Conservation (phyloP, 2,797 vertebrate species). For the Tiaroga cobitis region DNA sequence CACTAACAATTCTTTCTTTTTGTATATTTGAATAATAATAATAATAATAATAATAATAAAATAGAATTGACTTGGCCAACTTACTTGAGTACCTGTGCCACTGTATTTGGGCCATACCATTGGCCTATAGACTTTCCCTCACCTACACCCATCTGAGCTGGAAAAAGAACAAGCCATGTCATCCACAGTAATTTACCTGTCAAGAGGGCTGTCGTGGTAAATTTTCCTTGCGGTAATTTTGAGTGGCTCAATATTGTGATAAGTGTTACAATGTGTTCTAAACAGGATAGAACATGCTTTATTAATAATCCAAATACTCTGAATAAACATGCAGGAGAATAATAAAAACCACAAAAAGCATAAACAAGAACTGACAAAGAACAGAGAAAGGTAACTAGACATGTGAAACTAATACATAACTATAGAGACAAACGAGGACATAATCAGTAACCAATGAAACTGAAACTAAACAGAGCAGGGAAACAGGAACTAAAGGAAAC, state of each 20-base stretch:
- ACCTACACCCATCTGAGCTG: conserved; percentile 99
- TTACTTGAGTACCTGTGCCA: conserved; percentile 98
- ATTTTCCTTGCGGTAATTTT: neutral
- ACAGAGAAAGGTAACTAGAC: neutral
- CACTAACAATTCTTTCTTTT: neutral
- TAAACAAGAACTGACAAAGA: neutral
- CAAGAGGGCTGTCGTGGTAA: neutral
- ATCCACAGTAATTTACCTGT: neutral
- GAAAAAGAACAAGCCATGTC: conserved; percentile 53
- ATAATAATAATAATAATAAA: neutral
- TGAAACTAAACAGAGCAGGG: neutral
- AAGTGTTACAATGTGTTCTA: neutral
- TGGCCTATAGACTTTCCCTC: conserved; percentile 98
- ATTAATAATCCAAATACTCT: neutral
- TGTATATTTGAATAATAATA: neutral
- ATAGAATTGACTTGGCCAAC: conserved; percentile 59
- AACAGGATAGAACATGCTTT: neutral
- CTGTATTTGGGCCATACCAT: conserved; percentile 99
- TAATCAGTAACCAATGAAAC: neutral
- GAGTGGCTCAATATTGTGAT: no score
- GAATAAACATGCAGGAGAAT: neutral
- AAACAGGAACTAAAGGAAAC: neutral
- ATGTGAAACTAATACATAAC: neutral
- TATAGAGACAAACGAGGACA: neutral
- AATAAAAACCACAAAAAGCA: neutral